Evolutionary conservation across 2,888 invertebrate species (phyloP).

Genomic region (Dinocampus coccinellae): DNA sequence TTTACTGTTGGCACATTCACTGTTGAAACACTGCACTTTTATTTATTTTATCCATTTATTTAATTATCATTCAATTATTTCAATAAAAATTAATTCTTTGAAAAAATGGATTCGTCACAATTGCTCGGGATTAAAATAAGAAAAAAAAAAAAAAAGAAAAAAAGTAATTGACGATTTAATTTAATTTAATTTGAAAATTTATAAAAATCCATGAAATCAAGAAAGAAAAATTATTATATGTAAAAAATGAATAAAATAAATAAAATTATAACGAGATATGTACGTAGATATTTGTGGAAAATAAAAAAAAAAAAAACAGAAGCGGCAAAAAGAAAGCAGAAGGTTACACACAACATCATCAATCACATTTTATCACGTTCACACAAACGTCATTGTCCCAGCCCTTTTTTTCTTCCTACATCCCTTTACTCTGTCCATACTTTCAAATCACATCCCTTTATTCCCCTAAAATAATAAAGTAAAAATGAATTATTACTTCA

Average conservation of each 20-base stretch:
- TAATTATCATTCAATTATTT: slow-evolving; percentile 37
- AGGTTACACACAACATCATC: slow-evolving; percentile 45
- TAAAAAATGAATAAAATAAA: neutral
- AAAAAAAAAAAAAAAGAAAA: too few species aligned
- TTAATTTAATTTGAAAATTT: too few species aligned
- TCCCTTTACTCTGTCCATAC: neutral
- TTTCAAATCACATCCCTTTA: neutral
- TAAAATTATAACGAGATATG: slow-evolving; percentile 25
- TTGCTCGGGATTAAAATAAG: too few species aligned
- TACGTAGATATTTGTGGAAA: slow-evolving; percentile 33
- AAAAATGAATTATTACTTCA: neutral
- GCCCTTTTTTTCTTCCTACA: neutral
- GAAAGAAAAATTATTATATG: neutral
- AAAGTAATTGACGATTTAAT: too few species aligned
- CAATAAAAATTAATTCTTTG: slow-evolving; percentile 27
- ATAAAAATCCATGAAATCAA: neutral
- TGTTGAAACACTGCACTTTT: slow-evolving; percentile 61
- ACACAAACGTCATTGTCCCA: slow-evolving; percentile 1
- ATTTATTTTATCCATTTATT: too few species aligned
- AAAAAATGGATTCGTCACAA: slow-evolving; percentile 53
- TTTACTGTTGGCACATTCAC: slow-evolving; percentile 39
- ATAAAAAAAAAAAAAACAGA: too few species aligned
- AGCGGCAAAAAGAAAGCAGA: slow-evolving; percentile 57
- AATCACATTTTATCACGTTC: neutral
- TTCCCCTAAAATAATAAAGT: neutral